Base-by-base conservation (phyloP, 1,140 invertebrate species). In the Atta colombica region DNA sequence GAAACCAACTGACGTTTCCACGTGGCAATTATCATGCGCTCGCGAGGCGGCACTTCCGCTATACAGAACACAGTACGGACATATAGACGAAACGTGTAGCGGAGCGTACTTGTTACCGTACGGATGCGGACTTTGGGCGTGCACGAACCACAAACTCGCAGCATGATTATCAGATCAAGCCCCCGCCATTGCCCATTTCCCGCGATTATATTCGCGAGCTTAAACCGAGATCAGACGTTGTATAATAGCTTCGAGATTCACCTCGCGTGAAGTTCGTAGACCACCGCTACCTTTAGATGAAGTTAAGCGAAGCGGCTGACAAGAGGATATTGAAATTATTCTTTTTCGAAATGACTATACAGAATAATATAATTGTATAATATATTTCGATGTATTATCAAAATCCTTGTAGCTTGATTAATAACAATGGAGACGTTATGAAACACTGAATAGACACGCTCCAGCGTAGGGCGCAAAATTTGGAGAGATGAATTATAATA, bases 161-260 rank as follows among this genome's bases (percentile, higher is more conserved):
- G 10, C 25, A 55, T 68, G 80, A 84, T 84, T 84, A 84, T 84
- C 80, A 84, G 80, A 84, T 84, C 80, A 75, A 49, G 55, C 25
- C 69, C 31, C 31, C 80, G 80, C 69, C 80, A 74, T 21, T 75
- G 80, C 80, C 78, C 55, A 84, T 84, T 84, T 84, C 69, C 80
- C 80, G 80, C 55, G 80, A 84, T 84, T 84, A 84, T 69, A 75
- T 84, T 55, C 69, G 55, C 55, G 55, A 63, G 39, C 55, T 84
- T 74, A 74, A 84, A 84, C 25, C 55, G 45, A 58, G 69, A 84
- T 75, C 80, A 74, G 80, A 84, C 80, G 80, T 39, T 45, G n/a
- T 84, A 61, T 84, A 84, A 84, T 84, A 84, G 69, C 55, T 75
- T 21, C 21, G 80, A 7, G 80, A 84, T 75, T 21, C 69, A 28